Base-by-base conservation (phyloP, 2,888 invertebrate species). In the Laspeyria flexula region DNA sequence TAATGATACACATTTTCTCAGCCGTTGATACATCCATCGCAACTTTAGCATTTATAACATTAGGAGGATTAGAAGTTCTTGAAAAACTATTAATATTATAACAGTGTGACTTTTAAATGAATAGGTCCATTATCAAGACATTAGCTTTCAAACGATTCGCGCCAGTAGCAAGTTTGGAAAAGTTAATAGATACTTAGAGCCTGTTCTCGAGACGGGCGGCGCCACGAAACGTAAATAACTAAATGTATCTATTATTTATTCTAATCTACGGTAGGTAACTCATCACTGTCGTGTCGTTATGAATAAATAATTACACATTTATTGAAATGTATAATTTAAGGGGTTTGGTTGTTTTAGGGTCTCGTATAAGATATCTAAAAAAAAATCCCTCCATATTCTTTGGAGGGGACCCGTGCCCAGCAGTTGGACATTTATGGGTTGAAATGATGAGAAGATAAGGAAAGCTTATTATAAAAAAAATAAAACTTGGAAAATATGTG, bases 151-250 rank as follows among this genome's bases (percentile, higher is more conserved):
- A 65, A 48, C 35, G 37, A 21, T 3, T 53, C 44, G 35, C 34
- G 37, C 39, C 49, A 27, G 64, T 60, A 65, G 65, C 64, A 18
- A 45, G 43, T 47, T 65, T 44, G 16, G 43, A 51, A 65, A 65
- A 60, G 50, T 37, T 43, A 57, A 60, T 55, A 43, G 35, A 59
- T 56, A 56, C 31, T 21, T 15, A 48, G 41, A 58, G 16, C 47
- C 35, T 61, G 48, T 50, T 67, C 51, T 38, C 41, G 43, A 44
- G 42, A 47, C 41, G 13, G n/a, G 18, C 48, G 53, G 53, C 66
- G 64, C 59, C 55, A 71, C 73, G 68, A 60, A 73, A 61, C 74
- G 73, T 68, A 71, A 59, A 55, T 59, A 43, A 46, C 31, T 12
- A 43, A 50, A 57, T 62, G 53, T 49, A 60, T 64, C 53, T 52